Evolutionary conservation across 2,797 vertebrate species (phyloP).

Genomic region (Euphonia xanthogaster): DNA sequence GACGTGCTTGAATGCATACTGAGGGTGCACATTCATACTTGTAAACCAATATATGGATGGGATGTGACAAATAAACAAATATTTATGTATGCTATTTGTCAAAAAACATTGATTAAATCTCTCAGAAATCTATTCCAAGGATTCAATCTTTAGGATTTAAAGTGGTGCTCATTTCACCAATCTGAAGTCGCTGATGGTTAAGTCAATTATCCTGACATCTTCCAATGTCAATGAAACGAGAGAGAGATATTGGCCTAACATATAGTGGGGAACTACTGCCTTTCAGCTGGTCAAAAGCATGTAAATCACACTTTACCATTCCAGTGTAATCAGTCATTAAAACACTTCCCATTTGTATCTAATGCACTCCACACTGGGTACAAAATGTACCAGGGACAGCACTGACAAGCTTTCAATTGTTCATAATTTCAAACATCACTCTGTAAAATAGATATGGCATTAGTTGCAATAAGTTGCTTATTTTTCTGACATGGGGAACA

Average conservation of each 20-base stretch:
- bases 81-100: neutral
- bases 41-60: neutral
- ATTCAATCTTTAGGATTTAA: neutral
- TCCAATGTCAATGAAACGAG: neutral
- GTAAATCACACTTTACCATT: neutral
- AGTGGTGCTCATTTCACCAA: neutral
- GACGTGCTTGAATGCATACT: neutral
- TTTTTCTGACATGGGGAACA: constrained; percentile 1
- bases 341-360: neutral
- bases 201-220: neutral
- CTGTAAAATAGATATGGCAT: constrained; percentile 14
- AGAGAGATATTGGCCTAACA: neutral
- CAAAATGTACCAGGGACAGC: neutral
- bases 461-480: constrained; percentile 4
- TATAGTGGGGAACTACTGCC: neutral
- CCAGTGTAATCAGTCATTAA: neutral
- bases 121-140: neutral
- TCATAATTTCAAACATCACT: constrained; percentile 26
- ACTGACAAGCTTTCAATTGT: neutral
- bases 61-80: neutral
- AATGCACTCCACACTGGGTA: neutral
- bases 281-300: neutral
- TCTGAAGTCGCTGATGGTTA: neutral
- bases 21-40: neutral
- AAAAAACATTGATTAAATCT: neutral